Conservation (phyloP, 2,797 vertebrate genomes). For the Sebastes variabilis region DNA sequence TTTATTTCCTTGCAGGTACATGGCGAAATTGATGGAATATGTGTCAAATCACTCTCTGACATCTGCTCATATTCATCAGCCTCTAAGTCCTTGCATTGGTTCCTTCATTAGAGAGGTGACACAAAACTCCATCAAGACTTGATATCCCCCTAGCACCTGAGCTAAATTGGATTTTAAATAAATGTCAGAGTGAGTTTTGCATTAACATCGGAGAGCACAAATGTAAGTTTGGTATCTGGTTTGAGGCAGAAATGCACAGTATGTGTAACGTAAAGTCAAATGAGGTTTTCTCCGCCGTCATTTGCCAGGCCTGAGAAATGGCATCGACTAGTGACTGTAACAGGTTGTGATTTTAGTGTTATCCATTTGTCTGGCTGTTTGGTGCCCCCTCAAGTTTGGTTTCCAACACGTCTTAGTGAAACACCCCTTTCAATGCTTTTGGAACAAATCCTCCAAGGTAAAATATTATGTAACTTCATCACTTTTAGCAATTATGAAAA, state of each 20-base stretch:
- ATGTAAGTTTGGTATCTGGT: slow-evolving; percentile 50
- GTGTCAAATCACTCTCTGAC: slow-evolving; percentile 83
- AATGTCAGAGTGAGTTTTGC: slow-evolving; percentile 82
- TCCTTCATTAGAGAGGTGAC: slow-evolving; percentile 84
- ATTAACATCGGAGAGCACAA: slow-evolving; percentile 61
- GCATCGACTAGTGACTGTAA: slow-evolving; percentile 1
- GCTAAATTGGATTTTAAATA: slow-evolving; percentile 86
- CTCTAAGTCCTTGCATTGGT: slow-evolving; percentile 75
- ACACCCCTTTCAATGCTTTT: not conserved
- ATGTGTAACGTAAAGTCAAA: slow-evolving; percentile 52
- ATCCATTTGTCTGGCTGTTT: not conserved
- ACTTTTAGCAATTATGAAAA: not conserved
- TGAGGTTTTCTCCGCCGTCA: slow-evolving; percentile 16
- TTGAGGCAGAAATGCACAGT: slow-evolving; percentile 38
- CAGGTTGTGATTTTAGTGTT: slow-evolving; percentile 14
- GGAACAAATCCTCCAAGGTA: not conserved
- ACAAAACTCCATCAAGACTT: slow-evolving; percentile 80
- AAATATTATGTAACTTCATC: not conserved
- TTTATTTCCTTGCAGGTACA: slow-evolving; percentile 79
- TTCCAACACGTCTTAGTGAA: not conserved
- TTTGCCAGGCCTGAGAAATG: slow-evolving; percentile 16
- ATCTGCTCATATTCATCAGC: slow-evolving; percentile 85
- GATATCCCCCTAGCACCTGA: slow-evolving; percentile 80
- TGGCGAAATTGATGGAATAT: slow-evolving; percentile 84
- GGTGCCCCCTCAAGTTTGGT: not conserved